These are phyloP conservation scores for Dascillus cervinus DNA, from an alignment of 2,888 invertebrate species.

Conservation along the genomic window DNA sequence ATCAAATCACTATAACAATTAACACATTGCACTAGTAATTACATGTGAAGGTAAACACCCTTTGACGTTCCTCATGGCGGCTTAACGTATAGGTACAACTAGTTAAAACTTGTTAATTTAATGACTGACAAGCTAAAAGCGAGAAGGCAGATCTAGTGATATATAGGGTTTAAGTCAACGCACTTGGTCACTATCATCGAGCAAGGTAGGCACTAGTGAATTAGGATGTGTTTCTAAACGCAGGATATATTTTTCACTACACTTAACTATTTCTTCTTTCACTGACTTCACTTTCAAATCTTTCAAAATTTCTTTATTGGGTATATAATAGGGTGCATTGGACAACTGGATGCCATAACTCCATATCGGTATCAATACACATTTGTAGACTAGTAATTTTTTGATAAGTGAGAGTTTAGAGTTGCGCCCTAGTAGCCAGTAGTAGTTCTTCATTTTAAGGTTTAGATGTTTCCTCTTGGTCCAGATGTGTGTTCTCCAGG, in stretches of 20 bases:
- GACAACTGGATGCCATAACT: neutral
- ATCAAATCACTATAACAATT: too few relatives aligned
- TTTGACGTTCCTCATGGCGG: too few relatives aligned
- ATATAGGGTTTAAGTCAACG: conserved; percentile 5
- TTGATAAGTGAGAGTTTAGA: conserved; percentile 12
- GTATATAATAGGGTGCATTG: too few relatives aligned
- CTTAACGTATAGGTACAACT: too few relatives aligned
- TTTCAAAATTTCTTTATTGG: too few relatives aligned
- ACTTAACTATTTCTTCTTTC: conserved; percentile 5
- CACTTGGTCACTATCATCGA: conserved; percentile 2
- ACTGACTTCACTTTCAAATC: conserved; percentile 5
- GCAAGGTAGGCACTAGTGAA: neutral
- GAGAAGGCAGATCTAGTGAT: too few relatives aligned
- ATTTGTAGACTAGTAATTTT: conserved; percentile 13
- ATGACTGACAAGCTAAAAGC: too few relatives aligned
- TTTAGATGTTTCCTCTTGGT: conserved; percentile 10
- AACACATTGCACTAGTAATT: too few relatives aligned
- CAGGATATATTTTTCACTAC: conserved; percentile 4
- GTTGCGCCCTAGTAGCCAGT: conserved; percentile 13
- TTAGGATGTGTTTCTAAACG: conserved; percentile 4
- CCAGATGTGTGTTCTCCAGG: conserved; percentile 11
- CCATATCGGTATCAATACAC: conserved; percentile 7
- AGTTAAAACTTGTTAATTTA: too few relatives aligned
- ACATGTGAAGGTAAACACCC: too few relatives aligned
- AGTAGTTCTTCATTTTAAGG: conserved; percentile 8